Conservation (phyloP, 2,888 invertebrate genomes). For the Amphipoea oculea region DNA sequence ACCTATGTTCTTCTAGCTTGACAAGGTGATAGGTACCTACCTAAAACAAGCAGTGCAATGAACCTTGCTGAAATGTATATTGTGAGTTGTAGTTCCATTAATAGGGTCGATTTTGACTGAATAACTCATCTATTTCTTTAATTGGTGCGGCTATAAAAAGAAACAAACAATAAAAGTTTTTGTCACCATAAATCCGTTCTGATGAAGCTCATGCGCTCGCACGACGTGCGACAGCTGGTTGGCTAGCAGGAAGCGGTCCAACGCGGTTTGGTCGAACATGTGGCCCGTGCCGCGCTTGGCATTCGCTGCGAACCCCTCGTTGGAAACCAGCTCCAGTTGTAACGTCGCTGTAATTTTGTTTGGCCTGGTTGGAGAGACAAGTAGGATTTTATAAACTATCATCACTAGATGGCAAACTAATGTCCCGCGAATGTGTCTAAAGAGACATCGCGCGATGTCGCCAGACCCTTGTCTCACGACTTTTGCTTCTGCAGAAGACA, state of each 20-base stretch:
- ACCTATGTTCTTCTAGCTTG: background rate
- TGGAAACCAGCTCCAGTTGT: conserved; percentile 88
- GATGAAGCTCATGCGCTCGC: conserved; percentile 94
- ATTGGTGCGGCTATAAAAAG: background rate
- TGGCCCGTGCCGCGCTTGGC: conserved; percentile 93
- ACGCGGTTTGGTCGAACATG: conserved; percentile 92
- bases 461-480: background rate
- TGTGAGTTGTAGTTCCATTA: background rate
- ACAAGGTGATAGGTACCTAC: background rate
- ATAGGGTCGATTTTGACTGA: background rate
- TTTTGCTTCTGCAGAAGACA: background rate
- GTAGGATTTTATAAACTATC: background rate
- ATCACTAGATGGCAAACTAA: background rate
- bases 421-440: background rate
- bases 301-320: conserved; percentile 93
- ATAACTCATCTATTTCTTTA: background rate
- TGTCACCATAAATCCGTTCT: conserved; percentile 92
- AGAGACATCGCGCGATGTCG: background rate
- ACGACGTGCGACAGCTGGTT: conserved; percentile 93
- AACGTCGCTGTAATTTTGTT: conserved; percentile 86
- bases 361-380: conserved; percentile 70
- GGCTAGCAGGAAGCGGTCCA: conserved; percentile 91
- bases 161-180: background rate
- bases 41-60: background rate
- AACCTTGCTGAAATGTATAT: background rate